phyloP scores from a whole-genome alignment of 2,797 vertebrate species.

The Periophthalmus magnuspinnatus region DNA sequence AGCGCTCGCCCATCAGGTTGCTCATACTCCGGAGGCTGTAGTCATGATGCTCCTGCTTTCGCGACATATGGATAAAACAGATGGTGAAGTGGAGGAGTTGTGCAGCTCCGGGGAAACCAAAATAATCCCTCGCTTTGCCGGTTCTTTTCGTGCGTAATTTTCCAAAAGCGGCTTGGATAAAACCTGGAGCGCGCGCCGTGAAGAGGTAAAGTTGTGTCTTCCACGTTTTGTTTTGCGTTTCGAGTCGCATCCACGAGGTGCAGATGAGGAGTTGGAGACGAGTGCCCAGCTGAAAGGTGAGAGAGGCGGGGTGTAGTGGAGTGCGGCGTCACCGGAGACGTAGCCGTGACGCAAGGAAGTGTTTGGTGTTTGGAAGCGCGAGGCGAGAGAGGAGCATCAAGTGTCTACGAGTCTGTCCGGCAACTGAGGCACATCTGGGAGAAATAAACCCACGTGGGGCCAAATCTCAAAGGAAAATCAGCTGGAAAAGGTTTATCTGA shows the following conservation, averaged over 20 bases:
- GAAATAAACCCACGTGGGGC: neutral
- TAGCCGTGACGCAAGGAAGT: constrained; percentile 66
- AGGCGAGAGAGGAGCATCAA: constrained; percentile 24
- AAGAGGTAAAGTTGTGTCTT: constrained; percentile 44
- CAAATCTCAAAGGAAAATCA: neutral
- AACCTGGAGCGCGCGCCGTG: neutral
- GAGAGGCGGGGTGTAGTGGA: constrained; percentile 61
- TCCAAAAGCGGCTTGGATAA: neutral
- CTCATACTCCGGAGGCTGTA: constrained; percentile 93
- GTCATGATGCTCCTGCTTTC: constrained; percentile 89
- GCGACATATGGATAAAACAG: constrained; percentile 85
- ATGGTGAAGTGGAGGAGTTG: constrained; percentile 36
- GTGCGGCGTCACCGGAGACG: constrained; percentile 61
- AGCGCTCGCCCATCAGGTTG: constrained; percentile 93
- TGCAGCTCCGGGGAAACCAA: constrained; percentile 14
- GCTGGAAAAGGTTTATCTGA: neutral
- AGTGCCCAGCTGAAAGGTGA: constrained; percentile 56
- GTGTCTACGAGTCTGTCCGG: neutral
- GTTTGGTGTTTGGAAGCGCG: constrained; percentile 41
- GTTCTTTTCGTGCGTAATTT: neutral
- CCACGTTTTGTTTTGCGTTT: constrained; percentile 19
- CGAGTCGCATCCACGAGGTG: constrained; percentile 58
- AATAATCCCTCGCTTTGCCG: constrained; percentile 15
- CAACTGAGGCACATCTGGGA: neutral
- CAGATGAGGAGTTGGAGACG: constrained; percentile 63